A percentile compares a stretch with the other conserved stretches of the same genome.
Conservation (phyloP, 2,888 invertebrate species). For the Polydrusus pterygomalis region DNA sequence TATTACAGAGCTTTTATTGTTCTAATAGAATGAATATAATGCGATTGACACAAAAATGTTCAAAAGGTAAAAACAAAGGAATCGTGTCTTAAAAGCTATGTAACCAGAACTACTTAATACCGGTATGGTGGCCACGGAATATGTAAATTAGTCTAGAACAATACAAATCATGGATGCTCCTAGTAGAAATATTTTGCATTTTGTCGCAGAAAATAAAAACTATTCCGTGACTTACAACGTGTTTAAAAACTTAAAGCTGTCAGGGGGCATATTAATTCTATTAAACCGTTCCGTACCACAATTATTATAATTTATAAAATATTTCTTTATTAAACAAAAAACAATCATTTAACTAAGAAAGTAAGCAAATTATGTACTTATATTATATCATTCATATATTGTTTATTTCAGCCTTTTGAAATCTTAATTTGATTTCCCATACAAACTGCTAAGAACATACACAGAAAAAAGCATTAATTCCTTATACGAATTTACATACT, state of each 20-base stretch:
- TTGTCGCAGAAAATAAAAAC: slow-evolving; percentile 32
- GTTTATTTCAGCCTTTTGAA: too few relatives aligned
- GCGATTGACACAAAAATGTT: background rate
- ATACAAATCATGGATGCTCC: slow-evolving; percentile 64
- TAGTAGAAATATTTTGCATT: slow-evolving; percentile 17
- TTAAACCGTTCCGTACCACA: background rate
- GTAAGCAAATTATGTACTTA: too few relatives aligned
- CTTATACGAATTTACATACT: too few relatives aligned
- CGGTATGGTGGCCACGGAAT: slow-evolving; percentile 54
- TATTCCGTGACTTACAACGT: slow-evolving; percentile 30
- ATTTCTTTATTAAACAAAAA: too few relatives aligned
- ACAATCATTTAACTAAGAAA: too few relatives aligned
- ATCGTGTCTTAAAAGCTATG: slow-evolving; percentile 18
- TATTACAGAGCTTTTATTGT: background rate
- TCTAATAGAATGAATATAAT: background rate
- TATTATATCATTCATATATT: too few relatives aligned
- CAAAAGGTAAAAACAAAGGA: slow-evolving; percentile 6
- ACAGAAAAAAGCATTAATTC: too few relatives aligned
- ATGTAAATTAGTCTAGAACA: slow-evolving; percentile 62
- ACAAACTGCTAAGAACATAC: too few relatives aligned
- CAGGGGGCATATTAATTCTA: background rate
- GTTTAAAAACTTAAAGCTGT: background rate
- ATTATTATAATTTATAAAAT: too few relatives aligned
- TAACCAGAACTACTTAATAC: slow-evolving; percentile 36
- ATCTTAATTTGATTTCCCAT: too few relatives aligned